Percentiles rank a stretch among this genome's conserved stretches.
phyloP scores from a whole-genome alignment of 2,888 invertebrate genomes.

The Thumatha senex region DNA sequence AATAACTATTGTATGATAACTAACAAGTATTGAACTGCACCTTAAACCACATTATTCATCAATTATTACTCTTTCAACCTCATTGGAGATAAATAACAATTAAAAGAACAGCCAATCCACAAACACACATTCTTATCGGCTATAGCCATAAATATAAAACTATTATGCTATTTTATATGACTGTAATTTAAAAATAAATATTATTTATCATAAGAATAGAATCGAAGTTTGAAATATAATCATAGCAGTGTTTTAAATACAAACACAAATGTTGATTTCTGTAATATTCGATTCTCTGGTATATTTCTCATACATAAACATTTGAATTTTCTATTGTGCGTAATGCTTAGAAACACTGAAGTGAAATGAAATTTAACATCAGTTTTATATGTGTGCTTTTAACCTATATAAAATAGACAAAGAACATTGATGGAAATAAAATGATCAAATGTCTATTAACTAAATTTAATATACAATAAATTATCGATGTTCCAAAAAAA shows the following conservation, averaged over 20 bases:
- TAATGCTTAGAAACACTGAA: neutral
- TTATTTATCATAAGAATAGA: slow-evolving; percentile 41
- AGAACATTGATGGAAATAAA: slow-evolving; percentile 15
- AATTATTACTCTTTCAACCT: too few species aligned
- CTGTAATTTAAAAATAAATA: slow-evolving; percentile 45
- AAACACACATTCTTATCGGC: slow-evolving; percentile 53
- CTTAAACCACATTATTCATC: too few species aligned
- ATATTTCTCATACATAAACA: slow-evolving; percentile 13
- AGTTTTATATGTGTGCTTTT: slow-evolving; percentile 13
- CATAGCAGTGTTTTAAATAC: slow-evolving; percentile 28
- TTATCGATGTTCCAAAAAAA: neutral
- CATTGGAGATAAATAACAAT: too few species aligned
- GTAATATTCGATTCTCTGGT: slow-evolving; percentile 18
- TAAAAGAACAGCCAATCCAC: slow-evolving; percentile 23
- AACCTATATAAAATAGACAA: slow-evolving; percentile 23
- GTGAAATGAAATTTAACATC: slow-evolving; percentile 18
- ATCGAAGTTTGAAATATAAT: slow-evolving; percentile 37
- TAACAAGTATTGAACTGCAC: too few species aligned
- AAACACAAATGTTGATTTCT: slow-evolving; percentile 22
- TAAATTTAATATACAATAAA: slow-evolving; percentile 21
- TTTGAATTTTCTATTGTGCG: slow-evolving; percentile 23
- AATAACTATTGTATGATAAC: too few species aligned
- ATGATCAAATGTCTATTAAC: slow-evolving; percentile 21
- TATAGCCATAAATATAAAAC: slow-evolving; percentile 40
- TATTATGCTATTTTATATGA: slow-evolving; percentile 53